These are phyloP conservation scores for Lagenorhynchus albirostris DNA, from an alignment of 2,113 vertebrate genomes.

Conservation along the genomic window DNA sequence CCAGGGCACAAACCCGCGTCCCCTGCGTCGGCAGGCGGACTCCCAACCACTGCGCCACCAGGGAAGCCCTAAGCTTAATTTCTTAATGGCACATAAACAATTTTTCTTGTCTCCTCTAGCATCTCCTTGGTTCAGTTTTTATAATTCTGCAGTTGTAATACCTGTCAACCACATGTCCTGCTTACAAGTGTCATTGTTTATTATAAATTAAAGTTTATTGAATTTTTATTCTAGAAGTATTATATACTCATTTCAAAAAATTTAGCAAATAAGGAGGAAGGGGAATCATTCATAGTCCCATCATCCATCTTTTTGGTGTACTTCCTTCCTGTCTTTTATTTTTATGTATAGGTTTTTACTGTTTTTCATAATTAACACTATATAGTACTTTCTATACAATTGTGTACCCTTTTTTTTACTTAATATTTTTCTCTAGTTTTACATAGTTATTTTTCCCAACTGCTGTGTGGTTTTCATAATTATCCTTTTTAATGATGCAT, in stretches of 20 bases:
- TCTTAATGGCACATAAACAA: not conserved
- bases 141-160: not conserved
- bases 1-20: too few relatives aligned
- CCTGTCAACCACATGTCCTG: not conserved
- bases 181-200: not conserved
- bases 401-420: not conserved
- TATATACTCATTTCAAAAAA: not conserved
- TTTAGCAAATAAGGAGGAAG: not conserved
- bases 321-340: not conserved
- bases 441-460: not conserved
- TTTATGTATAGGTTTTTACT: not conserved
- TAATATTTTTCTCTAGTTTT: conserved; percentile 7
- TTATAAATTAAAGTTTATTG: not conserved
- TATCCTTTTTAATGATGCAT: not conserved
- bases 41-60: too few relatives aligned
- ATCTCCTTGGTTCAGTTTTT: not conserved
- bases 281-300: not conserved
- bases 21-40: too few relatives aligned
- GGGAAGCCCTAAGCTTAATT: not conserved
- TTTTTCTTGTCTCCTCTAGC: not conserved
- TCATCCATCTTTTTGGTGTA: not conserved
- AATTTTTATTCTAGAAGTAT: conserved; percentile 4
- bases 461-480: not conserved
- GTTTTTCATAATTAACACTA: not conserved
- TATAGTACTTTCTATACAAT: not conserved